Evolutionary conservation across 2,113 vertebrate genomes (phyloP).

Genomic region (Brevimyrus niger): DNA sequence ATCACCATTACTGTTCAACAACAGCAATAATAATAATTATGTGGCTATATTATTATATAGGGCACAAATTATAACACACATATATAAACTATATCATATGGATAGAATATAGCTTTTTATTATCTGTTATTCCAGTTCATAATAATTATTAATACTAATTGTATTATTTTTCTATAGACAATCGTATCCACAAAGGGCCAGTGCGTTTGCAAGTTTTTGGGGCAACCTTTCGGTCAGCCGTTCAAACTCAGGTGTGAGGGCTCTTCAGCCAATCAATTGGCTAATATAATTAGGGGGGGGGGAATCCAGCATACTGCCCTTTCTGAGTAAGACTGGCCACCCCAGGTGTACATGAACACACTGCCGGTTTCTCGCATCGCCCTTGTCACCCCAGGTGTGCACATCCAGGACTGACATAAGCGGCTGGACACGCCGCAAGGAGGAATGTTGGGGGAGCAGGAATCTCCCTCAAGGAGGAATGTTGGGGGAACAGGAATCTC

Average conservation of each 20-base stretch:
- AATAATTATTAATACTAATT: not conserved
- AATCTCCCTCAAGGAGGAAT: conserved; percentile 49
- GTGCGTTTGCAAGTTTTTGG: not conserved
- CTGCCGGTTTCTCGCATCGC: conserved; percentile 34
- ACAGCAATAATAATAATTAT: not conserved
- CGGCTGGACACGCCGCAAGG: conserved; percentile 25
- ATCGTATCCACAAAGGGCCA: not conserved
- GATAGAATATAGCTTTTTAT: not conserved
- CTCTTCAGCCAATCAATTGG: not conserved
- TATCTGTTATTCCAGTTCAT: not conserved
- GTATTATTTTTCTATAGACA: not conserved
- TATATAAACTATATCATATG: not conserved
- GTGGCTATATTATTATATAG: not conserved
- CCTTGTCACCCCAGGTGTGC: conserved; percentile 31
- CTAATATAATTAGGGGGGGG: too few species aligned
- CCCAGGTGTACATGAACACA: not conserved
- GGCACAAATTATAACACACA: not conserved
- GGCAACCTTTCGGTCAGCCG: not conserved
- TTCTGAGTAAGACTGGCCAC: not conserved
- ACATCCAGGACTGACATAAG: conserved; percentile 30
- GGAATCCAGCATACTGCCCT: too few species aligned
- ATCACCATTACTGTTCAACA: not conserved
- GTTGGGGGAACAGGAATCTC: conserved; percentile 56
- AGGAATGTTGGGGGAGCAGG: conserved; percentile 55
- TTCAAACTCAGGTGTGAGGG: not conserved